Conservation (phyloP, 2,888 invertebrate species). For the Cetonia aurata region DNA sequence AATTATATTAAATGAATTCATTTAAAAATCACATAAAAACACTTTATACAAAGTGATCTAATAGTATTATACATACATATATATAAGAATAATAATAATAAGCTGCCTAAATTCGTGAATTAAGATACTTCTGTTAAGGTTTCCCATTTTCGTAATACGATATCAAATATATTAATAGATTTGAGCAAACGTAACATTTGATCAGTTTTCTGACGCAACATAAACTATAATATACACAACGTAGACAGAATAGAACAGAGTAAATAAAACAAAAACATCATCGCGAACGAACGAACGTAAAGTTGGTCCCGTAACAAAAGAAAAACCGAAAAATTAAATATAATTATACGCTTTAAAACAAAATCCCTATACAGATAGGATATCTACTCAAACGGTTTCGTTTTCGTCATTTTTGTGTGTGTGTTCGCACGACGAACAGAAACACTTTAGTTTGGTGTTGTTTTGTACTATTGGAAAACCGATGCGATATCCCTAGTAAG, state of each 20-base stretch:
- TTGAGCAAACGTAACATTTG: constrained; percentile 45
- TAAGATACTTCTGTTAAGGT: constrained; percentile 21
- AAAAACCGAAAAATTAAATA: constrained; percentile 43
- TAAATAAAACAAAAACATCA: constrained; percentile 10
- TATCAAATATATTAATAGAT: constrained; percentile 34
- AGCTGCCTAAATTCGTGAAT: constrained; percentile 45
- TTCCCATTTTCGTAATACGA: constrained; percentile 1
- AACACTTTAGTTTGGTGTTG: constrained; percentile 33
- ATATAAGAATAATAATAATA: constrained; percentile 32
- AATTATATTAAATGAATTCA: constrained; percentile 50
- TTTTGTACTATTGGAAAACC: constrained; percentile 42
- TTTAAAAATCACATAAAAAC: constrained; percentile 47
- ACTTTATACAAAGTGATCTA: constrained; percentile 42
- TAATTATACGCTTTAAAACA: not conserved
- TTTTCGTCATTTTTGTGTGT: no score
- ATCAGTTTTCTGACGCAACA: constrained; percentile 34
- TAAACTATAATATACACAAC: constrained; percentile 22
- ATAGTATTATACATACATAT: no score
- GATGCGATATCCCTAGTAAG: constrained; percentile 33
- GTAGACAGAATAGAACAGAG: constrained; percentile 13
- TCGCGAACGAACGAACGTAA: constrained; percentile 33
- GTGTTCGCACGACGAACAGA: not conserved
- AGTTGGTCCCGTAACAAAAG: constrained; percentile 53
- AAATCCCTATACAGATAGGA: constrained; percentile 30
- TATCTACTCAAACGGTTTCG: constrained; percentile 30